Conservation (phyloP, 2,888 invertebrate species). For the Leptinotarsa rubiginosa region DNA sequence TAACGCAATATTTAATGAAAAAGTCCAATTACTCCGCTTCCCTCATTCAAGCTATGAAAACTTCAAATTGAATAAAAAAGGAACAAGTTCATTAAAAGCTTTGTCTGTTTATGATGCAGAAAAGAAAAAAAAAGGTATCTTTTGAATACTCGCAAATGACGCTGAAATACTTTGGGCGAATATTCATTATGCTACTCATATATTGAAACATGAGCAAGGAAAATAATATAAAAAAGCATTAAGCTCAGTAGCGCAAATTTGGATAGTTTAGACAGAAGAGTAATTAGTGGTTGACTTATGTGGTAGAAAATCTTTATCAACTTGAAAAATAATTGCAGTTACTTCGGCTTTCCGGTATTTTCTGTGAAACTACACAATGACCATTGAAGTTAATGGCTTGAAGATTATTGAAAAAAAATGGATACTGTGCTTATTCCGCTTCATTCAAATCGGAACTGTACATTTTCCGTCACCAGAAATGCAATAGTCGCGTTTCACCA, state of each 20-base stretch:
- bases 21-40: conserved; percentile 20
- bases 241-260: background rate
- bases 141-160: background rate
- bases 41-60: conserved; percentile 7
- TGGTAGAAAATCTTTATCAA: background rate
- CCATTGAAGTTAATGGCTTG: background rate
- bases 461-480: too few relatives aligned
- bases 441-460: too few relatives aligned
- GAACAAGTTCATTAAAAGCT: background rate
- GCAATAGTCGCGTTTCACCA: too few relatives aligned
- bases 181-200: background rate
- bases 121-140: background rate
- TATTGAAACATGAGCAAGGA: background rate
- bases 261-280: background rate
- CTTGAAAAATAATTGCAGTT: background rate
- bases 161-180: background rate
- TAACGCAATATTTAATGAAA: conserved; percentile 3
- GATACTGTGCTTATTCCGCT: background rate
- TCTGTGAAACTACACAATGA: background rate
- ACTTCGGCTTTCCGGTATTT: background rate
- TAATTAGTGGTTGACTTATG: background rate
- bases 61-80: conserved; percentile 12
- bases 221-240: background rate
- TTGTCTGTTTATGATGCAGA: background rate
- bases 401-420: background rate